Percentiles rank a stretch among this genome's conserved stretches.
Conservation (phyloP, 2,113 vertebrate species). For the Micromys minutus region DNA sequence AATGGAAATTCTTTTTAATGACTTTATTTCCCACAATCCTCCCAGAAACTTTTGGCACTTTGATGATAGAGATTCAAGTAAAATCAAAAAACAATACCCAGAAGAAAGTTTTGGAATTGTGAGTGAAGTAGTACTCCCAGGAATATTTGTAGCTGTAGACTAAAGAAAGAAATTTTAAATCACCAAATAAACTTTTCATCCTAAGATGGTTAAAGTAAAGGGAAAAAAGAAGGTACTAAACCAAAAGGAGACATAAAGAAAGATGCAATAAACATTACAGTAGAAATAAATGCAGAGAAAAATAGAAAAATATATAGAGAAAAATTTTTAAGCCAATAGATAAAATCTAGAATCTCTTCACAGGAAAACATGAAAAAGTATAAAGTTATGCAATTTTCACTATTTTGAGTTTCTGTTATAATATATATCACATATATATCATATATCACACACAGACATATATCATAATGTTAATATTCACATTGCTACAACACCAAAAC, state of each 20-base stretch:
- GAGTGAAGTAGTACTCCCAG: not conserved
- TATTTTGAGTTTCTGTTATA: not conserved
- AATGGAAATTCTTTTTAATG: not conserved
- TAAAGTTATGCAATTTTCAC: too few relatives aligned
- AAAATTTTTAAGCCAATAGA: not conserved
- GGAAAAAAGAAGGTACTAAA: not conserved
- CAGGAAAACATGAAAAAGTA: too few relatives aligned
- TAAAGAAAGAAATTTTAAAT: not conserved
- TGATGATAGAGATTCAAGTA: not conserved
- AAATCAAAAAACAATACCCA: not conserved
- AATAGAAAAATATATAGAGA: not conserved
- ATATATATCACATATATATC: not conserved
- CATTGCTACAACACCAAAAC: not conserved
- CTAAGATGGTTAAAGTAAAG: not conserved
- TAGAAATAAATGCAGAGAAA: not conserved
- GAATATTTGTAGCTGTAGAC: not conserved
- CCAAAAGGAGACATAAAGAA: not conserved
- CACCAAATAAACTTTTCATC: not conserved
- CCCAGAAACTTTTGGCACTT: not conserved
- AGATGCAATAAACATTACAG: not conserved
- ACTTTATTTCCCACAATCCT: not conserved
- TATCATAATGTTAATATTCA: too few relatives aligned
- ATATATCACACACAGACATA: too few relatives aligned
- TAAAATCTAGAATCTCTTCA: not conserved
- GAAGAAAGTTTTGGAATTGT: not conserved